Evolutionary conservation across 92 coral and sea anemone genomes (phyloP).

Genomic region (Meandrina meandrites): DNA sequence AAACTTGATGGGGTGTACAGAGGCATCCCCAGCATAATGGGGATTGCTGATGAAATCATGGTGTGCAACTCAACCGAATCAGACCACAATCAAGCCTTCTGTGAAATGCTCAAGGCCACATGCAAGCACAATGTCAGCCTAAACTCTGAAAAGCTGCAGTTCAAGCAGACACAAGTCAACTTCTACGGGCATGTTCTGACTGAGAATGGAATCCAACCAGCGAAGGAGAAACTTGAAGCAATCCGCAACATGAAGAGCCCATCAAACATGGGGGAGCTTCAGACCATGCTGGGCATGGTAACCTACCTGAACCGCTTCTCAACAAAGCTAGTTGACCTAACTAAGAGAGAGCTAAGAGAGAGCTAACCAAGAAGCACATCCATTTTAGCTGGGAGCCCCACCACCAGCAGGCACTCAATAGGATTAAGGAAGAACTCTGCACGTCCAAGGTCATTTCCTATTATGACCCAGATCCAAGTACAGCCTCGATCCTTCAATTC

Average conservation of each 20-base stretch:
- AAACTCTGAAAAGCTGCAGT: conserved; percentile 64
- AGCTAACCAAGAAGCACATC: conserved; percentile 57
- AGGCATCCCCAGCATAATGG: conserved; percentile 48
- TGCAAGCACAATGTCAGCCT: conserved; percentile 50
- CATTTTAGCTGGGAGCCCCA: conserved; percentile 56
- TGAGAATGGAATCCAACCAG: conserved; percentile 56
- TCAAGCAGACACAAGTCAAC: conserved; percentile 46
- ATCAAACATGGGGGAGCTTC: conserved; percentile 53
- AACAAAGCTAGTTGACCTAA: conserved; percentile 55
- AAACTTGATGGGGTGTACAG: conserved; percentile 60
- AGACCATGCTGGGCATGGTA: conserved; percentile 49
- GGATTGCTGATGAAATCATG: conserved; percentile 56
- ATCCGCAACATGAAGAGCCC: conserved; percentile 53
- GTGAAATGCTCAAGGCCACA: conserved; percentile 26
- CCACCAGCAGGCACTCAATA: conserved; percentile 55
- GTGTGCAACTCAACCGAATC: conserved; percentile 52
- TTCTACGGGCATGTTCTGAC: conserved; percentile 56
- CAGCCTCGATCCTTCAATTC: conserved; percentile 42
- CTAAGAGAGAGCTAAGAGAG: conserved; percentile 58
- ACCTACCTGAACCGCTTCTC: conserved; percentile 54
- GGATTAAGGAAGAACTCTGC: conserved; percentile 47
- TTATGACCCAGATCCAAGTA: conserved; percentile 44
- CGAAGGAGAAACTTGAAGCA: conserved; percentile 64
- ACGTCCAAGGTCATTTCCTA: conserved; percentile 34
- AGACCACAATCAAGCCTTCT: conserved; percentile 64